Percentiles rank a stretch among this genome's conserved stretches.
phyloP scores from a whole-genome alignment of 2,113 vertebrate species.

The Haemorhous mexicanus region DNA sequence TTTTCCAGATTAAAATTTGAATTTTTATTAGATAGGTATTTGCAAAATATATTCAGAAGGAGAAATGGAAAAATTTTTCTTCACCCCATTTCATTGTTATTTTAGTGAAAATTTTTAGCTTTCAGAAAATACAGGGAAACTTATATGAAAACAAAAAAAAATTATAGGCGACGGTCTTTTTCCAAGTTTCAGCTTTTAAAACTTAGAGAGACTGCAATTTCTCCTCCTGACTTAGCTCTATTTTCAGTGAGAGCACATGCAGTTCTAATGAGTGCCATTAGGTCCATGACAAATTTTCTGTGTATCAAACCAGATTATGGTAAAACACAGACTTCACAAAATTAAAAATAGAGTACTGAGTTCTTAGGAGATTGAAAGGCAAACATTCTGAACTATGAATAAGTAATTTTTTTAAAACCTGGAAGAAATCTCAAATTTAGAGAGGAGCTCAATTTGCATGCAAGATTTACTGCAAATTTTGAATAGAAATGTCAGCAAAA shows the following conservation, averaged over 20 bases:
- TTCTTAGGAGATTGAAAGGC: slow-evolving; percentile 50
- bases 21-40: neutral
- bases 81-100: neutral
- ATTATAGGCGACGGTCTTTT: neutral
- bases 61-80: neutral
- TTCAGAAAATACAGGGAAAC: neutral
- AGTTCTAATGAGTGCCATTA: slow-evolving; percentile 44
- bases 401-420: slow-evolving; percentile 42
- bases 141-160: neutral
- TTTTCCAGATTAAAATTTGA: slow-evolving; percentile 19
- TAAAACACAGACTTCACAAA: slow-evolving; percentile 52
- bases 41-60: slow-evolving; percentile 9
- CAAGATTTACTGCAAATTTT: slow-evolving; percentile 24
- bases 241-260: slow-evolving; percentile 44
- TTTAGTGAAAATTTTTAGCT: slow-evolving; percentile 8
- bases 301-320: slow-evolving; percentile 31
- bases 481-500: slow-evolving; percentile 43
- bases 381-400: slow-evolving; percentile 57
- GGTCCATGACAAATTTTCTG: slow-evolving; percentile 41
- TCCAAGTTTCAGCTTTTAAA: slow-evolving; percentile 13
- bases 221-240: slow-evolving; percentile 33
- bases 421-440: slow-evolving; percentile 45
- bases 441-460: slow-evolving; percentile 19
- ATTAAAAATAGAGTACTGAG: slow-evolving; percentile 51
- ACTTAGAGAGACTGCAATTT: slow-evolving; percentile 24